Conservation (phyloP, 2,113 vertebrate genomes). For the Balaenoptera acutorostrata region DNA sequence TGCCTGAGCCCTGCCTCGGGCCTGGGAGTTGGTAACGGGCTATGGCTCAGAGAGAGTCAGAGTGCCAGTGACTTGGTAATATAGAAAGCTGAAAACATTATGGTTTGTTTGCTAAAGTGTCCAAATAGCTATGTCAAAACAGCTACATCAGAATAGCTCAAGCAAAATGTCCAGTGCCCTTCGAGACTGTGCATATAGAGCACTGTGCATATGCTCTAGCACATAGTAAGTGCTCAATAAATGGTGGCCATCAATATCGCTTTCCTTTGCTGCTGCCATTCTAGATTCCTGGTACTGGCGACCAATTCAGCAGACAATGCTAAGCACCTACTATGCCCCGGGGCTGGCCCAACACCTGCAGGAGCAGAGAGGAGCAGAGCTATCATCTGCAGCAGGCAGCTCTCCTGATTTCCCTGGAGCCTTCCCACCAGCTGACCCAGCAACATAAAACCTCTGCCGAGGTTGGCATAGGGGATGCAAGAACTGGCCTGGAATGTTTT, state of each 20-base stretch:
- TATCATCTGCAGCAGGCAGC: not conserved
- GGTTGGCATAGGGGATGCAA: not conserved
- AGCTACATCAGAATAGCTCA: not conserved
- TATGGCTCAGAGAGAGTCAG: not conserved
- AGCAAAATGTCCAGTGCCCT: not conserved
- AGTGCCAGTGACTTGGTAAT: not conserved
- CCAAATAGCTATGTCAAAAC: not conserved
- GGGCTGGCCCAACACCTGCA: not conserved
- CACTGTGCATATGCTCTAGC: not conserved
- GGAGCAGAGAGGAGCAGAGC: not conserved
- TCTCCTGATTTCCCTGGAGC: not conserved
- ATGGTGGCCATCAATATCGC: not conserved
- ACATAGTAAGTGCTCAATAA: not conserved
- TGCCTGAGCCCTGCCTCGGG: not conserved
- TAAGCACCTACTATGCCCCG: not conserved
- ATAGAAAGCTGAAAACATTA: not conserved
- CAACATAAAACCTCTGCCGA: constrained; percentile 11
- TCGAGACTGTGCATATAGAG: not conserved
- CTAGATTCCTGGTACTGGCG: not conserved
- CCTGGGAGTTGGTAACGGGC: not conserved
- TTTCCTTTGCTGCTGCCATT: not conserved
- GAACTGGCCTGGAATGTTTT: constrained; percentile 24
- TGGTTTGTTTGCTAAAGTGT: not conserved
- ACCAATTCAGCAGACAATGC: not conserved
- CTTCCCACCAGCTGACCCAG: not conserved